phyloP scores from a whole-genome alignment of 2,797 vertebrate genomes.

The Crocodylus rhombifer region DNA sequence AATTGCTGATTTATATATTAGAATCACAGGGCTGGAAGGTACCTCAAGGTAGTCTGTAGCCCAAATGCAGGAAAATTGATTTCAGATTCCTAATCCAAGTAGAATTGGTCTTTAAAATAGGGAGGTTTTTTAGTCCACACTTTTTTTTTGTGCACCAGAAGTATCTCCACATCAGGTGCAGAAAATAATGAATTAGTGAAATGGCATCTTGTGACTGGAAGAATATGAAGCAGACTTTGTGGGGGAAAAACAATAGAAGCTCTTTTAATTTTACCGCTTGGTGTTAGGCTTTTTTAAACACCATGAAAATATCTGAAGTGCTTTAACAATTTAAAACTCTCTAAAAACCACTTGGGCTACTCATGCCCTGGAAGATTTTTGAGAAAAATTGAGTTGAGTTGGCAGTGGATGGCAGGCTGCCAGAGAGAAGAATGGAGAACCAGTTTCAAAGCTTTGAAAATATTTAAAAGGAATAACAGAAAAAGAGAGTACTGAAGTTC shows the following conservation, averaged over 20 bases:
- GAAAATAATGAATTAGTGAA: conserved; percentile 65
- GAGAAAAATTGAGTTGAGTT: conserved; percentile 47
- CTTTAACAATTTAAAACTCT: conserved; percentile 36
- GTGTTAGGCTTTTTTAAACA: conserved; percentile 47
- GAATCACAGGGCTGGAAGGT: too few relatives aligned
- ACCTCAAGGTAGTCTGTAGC: neutral
- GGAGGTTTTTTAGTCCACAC: conserved; percentile 46
- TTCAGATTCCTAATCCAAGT: conserved; percentile 46
- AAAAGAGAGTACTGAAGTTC: conserved; percentile 59
- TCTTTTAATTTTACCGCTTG: conserved; percentile 63
- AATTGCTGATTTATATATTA: too few relatives aligned
- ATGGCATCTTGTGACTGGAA: conserved; percentile 47
- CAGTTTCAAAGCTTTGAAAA: conserved; percentile 76
- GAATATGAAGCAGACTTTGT: conserved; percentile 56
- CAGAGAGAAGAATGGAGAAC: conserved; percentile 49
- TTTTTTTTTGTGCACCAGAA: conserved; percentile 50
- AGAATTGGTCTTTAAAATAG: conserved; percentile 20
- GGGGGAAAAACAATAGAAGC: conserved; percentile 53
- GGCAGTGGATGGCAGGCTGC: conserved; percentile 52
- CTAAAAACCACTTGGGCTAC: conserved; percentile 43
- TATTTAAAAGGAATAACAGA: conserved; percentile 66
- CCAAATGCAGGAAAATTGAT: neutral
- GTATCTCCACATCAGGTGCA: conserved; percentile 3
- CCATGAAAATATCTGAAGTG: conserved; percentile 56
- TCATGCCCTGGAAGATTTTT: conserved; percentile 43